Percentiles rank a stretch among this genome's conserved stretches.
phyloP scores from a whole-genome alignment of 2,113 vertebrate genomes.

The Sigmodon hispidus region DNA sequence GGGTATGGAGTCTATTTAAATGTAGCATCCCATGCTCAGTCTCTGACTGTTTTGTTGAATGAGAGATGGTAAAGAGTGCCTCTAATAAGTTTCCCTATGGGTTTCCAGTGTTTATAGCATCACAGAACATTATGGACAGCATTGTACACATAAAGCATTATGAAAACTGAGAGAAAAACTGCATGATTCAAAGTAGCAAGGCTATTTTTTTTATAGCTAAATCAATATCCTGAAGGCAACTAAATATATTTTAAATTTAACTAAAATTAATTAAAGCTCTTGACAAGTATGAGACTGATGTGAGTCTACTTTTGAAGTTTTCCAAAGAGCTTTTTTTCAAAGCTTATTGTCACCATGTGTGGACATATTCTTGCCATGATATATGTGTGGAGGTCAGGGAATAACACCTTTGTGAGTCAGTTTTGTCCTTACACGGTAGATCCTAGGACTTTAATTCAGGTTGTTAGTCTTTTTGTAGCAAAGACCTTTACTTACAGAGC shows the following conservation, averaged over 20 bases:
- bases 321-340: neutral
- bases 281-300: neutral
- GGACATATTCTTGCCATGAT: neutral
- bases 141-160: neutral
- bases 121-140: neutral
- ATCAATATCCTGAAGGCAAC: neutral
- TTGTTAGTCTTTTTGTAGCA: no score
- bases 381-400: neutral
- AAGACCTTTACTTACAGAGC: neutral
- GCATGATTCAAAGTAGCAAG: neutral
- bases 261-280: neutral
- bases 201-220: neutral
- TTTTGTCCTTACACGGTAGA: neutral
- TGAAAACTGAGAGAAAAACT: neutral
- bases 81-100: neutral
- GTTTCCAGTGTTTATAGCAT: neutral
- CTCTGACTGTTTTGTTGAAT: neutral
- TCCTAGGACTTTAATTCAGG: neutral
- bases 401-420: no score
- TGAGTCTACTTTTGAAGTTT: neutral
- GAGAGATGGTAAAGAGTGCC: neutral
- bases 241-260: neutral
- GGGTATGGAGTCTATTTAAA: neutral
- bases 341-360: neutral
- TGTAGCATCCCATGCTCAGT: accelerated